Evolutionary conservation across 64 coral and sea anemone species (phyloP), one percentile per base, ranked within the genome.

Genomic region (Acropora yongei): DNA sequence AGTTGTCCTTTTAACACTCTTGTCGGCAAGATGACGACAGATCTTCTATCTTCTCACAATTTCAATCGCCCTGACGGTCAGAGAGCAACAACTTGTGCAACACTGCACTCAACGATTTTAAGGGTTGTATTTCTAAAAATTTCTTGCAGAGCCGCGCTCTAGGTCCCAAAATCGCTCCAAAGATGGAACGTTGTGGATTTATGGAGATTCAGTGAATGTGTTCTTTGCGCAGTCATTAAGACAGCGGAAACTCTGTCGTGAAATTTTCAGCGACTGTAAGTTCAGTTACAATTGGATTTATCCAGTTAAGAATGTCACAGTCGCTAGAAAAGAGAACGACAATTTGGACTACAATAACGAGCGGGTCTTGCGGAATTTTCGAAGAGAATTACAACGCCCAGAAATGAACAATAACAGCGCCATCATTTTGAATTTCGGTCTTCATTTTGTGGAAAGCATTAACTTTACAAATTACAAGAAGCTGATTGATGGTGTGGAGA

Each of bases 201-300:
- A 94, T 42, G 95, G 95, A 2, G 95, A 97, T 48, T 97, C 95
- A 0, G 45, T 97, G 18, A 90, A 89, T 7, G 89, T 90, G 12
- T 97, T 97, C 69, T 97, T 97, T 47, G 92, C 88, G 3, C 76
- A 91, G 13, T 97, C 95, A n/a, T 57, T 97, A 3, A 91, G 75
- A 68, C 83, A 86, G 12, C 90, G 84, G 67, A 61, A 88, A 13
- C 65, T 97, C 5, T 97, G 95, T 45, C 67, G 86, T 41, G 78
- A 68, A 2, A 80, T 90, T 41, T 97, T 97, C 66, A 74, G 66
- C 41, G 84, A 82, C 18, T 97, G 95, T 71, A 90, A 77, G 18
- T 90, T 58, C 12, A 97, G 90, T 77, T 97, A 97, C 49, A 97
- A 97, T 84, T 97, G 95, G 95, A 17, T 97, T 42, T 94, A 97